phyloP scores from a whole-genome alignment of 2,113 vertebrate genomes.

The Solea solea region DNA sequence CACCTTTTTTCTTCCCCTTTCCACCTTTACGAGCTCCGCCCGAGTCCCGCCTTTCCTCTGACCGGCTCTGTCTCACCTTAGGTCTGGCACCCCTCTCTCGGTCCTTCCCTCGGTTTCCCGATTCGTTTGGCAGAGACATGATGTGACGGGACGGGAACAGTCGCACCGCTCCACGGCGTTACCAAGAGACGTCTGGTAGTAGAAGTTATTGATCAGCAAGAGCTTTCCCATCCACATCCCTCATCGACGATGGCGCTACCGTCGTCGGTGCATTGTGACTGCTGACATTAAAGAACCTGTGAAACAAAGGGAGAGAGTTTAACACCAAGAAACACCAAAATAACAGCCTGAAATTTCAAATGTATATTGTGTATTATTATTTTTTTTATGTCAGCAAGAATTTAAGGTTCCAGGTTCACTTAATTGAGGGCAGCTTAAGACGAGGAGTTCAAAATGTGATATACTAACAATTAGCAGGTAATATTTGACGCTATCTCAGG shows the following conservation, averaged over 20 bases:
- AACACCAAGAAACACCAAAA: too few relatives aligned
- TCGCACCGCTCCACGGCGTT: conserved; percentile 17
- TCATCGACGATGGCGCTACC: conserved; percentile 3
- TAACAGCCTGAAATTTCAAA: too few relatives aligned
- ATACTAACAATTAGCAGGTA: too few relatives aligned
- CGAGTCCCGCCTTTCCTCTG: conserved; percentile 76
- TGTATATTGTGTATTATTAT: too few relatives aligned
- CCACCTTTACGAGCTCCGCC: conserved; percentile 62
- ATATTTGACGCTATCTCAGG: too few relatives aligned
- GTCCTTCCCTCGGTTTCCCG: conserved; percentile 73
- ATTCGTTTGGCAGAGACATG: conserved; percentile 80
- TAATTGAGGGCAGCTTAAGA: too few relatives aligned
- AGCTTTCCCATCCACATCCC: conserved; percentile 30
- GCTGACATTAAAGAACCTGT: conserved; percentile 39
- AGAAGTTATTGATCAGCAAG: conserved; percentile 25
- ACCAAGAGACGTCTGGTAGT: conserved; percentile 17
- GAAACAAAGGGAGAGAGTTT: conserved; percentile 39
- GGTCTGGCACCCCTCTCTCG: conserved; percentile 81
- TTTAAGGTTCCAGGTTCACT: too few relatives aligned
- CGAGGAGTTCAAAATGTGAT: too few relatives aligned
- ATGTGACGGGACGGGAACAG: conserved; percentile 15
- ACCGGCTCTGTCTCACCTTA: conserved; percentile 83
- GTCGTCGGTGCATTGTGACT: conserved; percentile 9
- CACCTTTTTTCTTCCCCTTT: conserved; percentile 78
- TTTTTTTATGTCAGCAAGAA: too few relatives aligned